Evolutionary conservation across 2,888 invertebrate species (phyloP), one percentile per base, ranked within the genome.

Genomic region (Panopea generosa): DNA sequence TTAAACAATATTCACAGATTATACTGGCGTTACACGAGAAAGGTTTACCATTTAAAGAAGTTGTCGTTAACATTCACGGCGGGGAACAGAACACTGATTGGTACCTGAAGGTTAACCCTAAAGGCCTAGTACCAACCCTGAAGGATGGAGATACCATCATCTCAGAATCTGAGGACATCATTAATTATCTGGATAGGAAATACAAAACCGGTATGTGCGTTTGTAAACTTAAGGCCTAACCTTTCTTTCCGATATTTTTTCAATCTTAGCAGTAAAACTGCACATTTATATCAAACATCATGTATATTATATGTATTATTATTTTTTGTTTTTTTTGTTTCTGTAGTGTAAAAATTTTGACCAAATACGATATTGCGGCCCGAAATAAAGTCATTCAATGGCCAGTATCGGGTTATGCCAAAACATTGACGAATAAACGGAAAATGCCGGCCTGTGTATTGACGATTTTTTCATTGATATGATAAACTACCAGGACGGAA

Each of bases 91-190:
- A 60, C 14, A 71, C 83, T 29, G 78, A 85, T 0, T 84, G 85
- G 84, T 89, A 70, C 65, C 77, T 88, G 61, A 69, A 74, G 20
- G 65, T 87, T 9, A 88, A 87, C 52, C 77, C 84, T 2, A 76
- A 79, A n/a, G 87, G 87, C 9, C 27, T 63, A 24, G 86, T 89
- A 1, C 89, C 89, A 0, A 74, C 79, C 11, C 60, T 89, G 26
- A 72, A 83, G 55, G 81, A 84, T 63, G 87, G 84, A 2, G 82
- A 84, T 18, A 82, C 84, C n/a, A 59, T 83, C 49, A 70, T 87
- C 14, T 53, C 68, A 7, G 88, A 87, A 55, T 87, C 87, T 2
- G 86, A 86, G 18, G 77, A 73, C 20, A 86, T 89, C 50, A 77
- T 89, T 11, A 82, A 87, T 52, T 83, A 85, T 59, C 65, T 89